Evolutionary conservation across 2,113 vertebrate species (phyloP).

Genomic region (Siphamia tubifer): DNA sequence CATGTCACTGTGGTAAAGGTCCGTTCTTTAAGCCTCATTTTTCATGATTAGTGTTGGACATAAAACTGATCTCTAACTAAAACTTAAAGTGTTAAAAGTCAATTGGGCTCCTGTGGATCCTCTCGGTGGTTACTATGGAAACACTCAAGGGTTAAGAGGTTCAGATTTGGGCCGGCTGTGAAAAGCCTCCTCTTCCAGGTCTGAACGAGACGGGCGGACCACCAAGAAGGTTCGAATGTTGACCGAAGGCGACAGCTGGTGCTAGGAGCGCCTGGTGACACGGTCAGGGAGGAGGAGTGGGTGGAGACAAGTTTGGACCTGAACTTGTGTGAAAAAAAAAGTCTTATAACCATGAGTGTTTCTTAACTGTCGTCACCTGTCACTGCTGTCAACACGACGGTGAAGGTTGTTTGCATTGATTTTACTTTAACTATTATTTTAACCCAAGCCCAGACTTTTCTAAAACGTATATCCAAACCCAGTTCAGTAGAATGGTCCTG

Average conservation of each 20-base stretch:
- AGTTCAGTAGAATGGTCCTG: too few species aligned
- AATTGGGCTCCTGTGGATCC: slow-evolving; percentile 47
- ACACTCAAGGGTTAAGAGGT: slow-evolving; percentile 43
- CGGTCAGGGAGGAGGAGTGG: too few species aligned
- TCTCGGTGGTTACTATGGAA: slow-evolving; percentile 32
- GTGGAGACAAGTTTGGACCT: too few species aligned
- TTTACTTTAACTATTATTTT: too few species aligned
- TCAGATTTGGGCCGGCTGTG: slow-evolving; percentile 18
- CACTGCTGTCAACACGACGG: too few species aligned
- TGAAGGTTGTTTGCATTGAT: too few species aligned
- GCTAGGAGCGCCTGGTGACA: too few species aligned
- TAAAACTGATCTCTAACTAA: slow-evolving; percentile 69
- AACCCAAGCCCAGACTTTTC: too few species aligned
- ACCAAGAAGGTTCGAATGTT: not conserved
- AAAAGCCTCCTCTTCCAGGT: slow-evolving; percentile 8
- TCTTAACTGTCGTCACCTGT: too few species aligned
- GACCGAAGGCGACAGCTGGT: not conserved
- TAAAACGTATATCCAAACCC: too few species aligned
- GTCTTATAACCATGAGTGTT: too few species aligned
- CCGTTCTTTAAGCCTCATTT: slow-evolving; percentile 63
- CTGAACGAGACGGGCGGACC: slow-evolving; percentile 16
- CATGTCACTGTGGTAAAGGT: slow-evolving; percentile 33
- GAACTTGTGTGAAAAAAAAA: too few species aligned
- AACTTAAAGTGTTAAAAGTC: slow-evolving; percentile 58
- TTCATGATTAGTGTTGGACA: slow-evolving; percentile 73